phyloP scores from a whole-genome alignment of 1,140 invertebrate species.

The Drosophila aff. region DNA sequence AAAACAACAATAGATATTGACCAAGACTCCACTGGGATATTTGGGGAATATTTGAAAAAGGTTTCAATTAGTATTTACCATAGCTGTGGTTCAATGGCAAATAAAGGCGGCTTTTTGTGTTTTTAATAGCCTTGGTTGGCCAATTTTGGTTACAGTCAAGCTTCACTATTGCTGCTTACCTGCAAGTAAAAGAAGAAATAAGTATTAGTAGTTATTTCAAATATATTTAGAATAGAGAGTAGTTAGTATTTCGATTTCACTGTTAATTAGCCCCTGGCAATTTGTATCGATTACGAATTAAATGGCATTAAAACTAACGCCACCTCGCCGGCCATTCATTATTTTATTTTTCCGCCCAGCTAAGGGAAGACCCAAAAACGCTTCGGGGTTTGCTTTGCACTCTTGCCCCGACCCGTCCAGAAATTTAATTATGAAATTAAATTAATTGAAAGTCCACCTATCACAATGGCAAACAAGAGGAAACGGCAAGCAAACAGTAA shows the following conservation, averaged over 20 bases:
- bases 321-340: neutral
- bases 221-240: neutral
- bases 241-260: slow-evolving; percentile 13
- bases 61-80: slow-evolving; percentile 8
- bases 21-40: neutral
- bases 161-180: neutral
- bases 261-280: slow-evolving; percentile 52
- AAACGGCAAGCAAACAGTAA: slow-evolving; percentile 51
- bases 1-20: neutral
- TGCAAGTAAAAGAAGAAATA: neutral
- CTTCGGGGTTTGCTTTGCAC: slow-evolving; percentile 41
- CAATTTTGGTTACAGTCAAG: slow-evolving; percentile 4
- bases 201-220: neutral
- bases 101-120: neutral
- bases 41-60: slow-evolving; percentile 1
- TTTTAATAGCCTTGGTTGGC: neutral
- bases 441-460: slow-evolving; percentile 61
- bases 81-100: neutral
- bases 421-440: slow-evolving; percentile 74
- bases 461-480: slow-evolving; percentile 33
- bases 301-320: slow-evolving; percentile 44
- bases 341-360: slow-evolving; percentile 1
- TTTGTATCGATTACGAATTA: slow-evolving; percentile 42
- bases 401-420: slow-evolving; percentile 5
- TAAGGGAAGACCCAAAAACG: neutral